Conservation (phyloP, 2,113 vertebrate species). For the Proterorhinus semilunaris region DNA sequence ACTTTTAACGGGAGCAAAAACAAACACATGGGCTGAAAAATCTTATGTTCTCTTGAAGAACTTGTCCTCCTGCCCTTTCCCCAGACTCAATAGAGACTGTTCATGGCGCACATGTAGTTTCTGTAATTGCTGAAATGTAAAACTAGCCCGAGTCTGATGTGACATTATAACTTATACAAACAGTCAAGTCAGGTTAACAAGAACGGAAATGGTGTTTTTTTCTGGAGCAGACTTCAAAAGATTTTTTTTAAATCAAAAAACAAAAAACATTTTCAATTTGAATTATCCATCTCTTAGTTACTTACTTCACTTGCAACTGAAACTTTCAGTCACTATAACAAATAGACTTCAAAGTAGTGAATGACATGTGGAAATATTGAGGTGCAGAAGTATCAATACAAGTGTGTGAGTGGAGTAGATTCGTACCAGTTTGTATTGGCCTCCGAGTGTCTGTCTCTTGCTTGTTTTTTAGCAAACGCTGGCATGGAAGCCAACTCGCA, state of each 20-base stretch:
- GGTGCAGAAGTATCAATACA: constrained; percentile 60
- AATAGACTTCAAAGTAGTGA: constrained; percentile 63
- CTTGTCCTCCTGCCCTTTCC: constrained; percentile 49
- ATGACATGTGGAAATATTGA: too few relatives aligned
- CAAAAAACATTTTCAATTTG: constrained; percentile 67
- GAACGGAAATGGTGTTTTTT: constrained; percentile 60
- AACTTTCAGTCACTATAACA: constrained; percentile 68
- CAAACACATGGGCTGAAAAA: constrained; percentile 78
- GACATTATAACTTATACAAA: constrained; percentile 76
- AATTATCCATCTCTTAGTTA: constrained; percentile 71
- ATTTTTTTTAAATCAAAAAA: constrained; percentile 31
- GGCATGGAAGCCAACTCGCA: constrained; percentile 46
- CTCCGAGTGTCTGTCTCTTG: constrained; percentile 57
- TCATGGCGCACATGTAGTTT: constrained; percentile 71
- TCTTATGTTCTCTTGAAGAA: constrained; percentile 66
- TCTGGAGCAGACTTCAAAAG: constrained; percentile 55
- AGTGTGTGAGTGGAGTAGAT: constrained; percentile 47
- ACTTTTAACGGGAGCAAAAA: constrained; percentile 79
- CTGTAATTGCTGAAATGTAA: constrained; percentile 76
- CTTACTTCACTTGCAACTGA: constrained; percentile 63
- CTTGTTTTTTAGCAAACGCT: constrained; percentile 62
- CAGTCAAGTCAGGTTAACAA: constrained; percentile 58
- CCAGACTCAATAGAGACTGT: constrained; percentile 75
- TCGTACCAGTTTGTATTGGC: constrained; percentile 54
- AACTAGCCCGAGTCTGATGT: constrained; percentile 68